Evolutionary conservation across 2,888 invertebrate species (phyloP).

Genomic region (Leptinotarsa peninsularis): DNA sequence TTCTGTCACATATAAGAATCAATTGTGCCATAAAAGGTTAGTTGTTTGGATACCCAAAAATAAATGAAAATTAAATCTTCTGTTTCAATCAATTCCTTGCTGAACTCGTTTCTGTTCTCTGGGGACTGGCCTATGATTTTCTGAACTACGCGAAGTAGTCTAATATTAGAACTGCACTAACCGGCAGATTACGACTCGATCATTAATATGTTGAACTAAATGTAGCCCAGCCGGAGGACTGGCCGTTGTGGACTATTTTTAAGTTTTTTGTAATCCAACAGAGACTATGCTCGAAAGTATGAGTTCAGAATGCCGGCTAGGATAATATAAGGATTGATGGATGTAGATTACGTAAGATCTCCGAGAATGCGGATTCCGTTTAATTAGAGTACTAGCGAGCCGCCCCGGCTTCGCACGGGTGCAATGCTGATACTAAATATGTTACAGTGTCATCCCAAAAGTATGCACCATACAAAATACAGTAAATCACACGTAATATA

Average conservation of each 20-base stretch:
- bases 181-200: constrained; percentile 39
- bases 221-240: constrained; percentile 27
- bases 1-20: too few relatives aligned
- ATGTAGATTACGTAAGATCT: constrained; percentile 6
- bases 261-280: constrained; percentile 25
- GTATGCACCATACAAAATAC: too few relatives aligned
- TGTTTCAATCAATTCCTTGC: not conserved
- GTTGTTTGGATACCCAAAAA: too few relatives aligned
- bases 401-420: too few relatives aligned
- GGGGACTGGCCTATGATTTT: constrained; percentile 19
- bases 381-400: not conserved
- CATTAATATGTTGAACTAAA: constrained; percentile 41
- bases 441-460: too few relatives aligned
- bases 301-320: not conserved
- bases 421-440: too few relatives aligned
- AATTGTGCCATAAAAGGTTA: too few relatives aligned
- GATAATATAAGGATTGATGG: constrained; percentile 3
- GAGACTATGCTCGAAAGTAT: constrained; percentile 2
- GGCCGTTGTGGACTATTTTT: constrained; percentile 38
- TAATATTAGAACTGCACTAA: constrained; percentile 47
- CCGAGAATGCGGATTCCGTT: constrained; percentile 14
- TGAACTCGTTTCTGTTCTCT: not conserved
- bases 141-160: constrained; percentile 21
- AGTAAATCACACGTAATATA: too few relatives aligned
- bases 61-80: not conserved